These are phyloP conservation scores for Neomorphus geoffroyi DNA, from an alignment of 2,797 vertebrate genomes.

Conservation along the genomic window DNA sequence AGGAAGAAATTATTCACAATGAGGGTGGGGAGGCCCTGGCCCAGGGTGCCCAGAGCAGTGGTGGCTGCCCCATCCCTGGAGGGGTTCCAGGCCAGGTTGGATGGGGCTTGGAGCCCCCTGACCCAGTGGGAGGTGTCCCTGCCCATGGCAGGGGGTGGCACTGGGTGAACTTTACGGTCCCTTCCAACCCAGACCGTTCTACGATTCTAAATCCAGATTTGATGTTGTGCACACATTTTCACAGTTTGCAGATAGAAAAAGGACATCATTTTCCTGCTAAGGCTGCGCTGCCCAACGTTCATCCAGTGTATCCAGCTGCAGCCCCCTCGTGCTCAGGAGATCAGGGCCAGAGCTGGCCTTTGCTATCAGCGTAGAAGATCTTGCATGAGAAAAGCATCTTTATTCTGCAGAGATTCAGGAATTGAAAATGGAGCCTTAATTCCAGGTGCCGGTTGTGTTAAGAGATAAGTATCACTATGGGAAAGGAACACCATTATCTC, in stretches of 20 bases:
- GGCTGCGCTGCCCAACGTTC: background rate
- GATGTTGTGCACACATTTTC: rapidly evolving
- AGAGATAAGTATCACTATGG: background rate
- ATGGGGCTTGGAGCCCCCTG: too few species aligned
- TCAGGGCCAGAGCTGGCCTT: background rate
- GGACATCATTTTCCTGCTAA: background rate
- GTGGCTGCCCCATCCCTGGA: too few species aligned
- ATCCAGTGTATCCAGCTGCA: background rate
- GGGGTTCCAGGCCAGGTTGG: too few species aligned
- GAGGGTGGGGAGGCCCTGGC: too few species aligned
- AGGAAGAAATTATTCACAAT: too few species aligned
- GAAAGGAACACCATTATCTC: background rate
- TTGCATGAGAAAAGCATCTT: background rate
- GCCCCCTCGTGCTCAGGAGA: background rate
- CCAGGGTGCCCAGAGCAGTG: too few species aligned
- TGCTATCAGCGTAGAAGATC: background rate
- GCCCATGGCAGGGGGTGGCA: too few species aligned
- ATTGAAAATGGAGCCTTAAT: background rate
- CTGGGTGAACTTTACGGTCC: too few species aligned
- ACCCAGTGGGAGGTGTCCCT: too few species aligned
- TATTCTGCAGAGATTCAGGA: background rate
- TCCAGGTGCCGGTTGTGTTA: background rate
- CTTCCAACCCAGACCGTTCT: too few species aligned
- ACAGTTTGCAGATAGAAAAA: background rate
- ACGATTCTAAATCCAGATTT: background rate